Evolutionary conservation across 2,113 vertebrate genomes (phyloP).

Genomic region (Pimephales promelas): DNA sequence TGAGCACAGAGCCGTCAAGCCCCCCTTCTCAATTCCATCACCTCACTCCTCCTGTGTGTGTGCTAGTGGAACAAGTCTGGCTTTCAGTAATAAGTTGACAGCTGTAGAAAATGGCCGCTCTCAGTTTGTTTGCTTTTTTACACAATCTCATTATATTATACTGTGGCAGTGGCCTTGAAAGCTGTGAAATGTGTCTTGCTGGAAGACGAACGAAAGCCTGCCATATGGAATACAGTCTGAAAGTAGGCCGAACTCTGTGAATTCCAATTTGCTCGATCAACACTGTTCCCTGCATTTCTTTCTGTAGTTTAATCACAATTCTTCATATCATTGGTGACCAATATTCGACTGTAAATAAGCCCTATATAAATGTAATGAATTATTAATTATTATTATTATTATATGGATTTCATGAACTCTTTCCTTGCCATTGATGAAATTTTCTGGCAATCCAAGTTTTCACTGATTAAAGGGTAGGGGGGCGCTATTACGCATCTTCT

Average conservation of each 20-base stretch:
- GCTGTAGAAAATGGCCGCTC: conserved; percentile 81
- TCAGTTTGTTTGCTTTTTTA: conserved; percentile 70
- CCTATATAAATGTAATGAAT: too few species aligned
- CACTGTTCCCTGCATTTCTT: background rate
- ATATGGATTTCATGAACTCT: background rate
- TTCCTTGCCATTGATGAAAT: too few species aligned
- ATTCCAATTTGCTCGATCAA: conserved; percentile 20
- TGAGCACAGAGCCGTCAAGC: conserved; percentile 50
- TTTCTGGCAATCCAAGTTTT: too few species aligned
- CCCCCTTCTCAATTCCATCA: conserved; percentile 48
- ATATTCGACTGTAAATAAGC: background rate
- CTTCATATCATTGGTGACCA: background rate
- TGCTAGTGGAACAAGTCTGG: conserved; percentile 63
- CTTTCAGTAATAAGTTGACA: conserved; percentile 77
- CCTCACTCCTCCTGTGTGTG: conserved; percentile 58
- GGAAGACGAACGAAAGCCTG: conserved; percentile 42
- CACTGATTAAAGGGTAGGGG: too few species aligned
- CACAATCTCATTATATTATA: conserved; percentile 75
- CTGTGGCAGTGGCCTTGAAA: conserved; percentile 66
- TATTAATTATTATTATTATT: too few species aligned
- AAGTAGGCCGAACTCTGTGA: conserved; percentile 32
- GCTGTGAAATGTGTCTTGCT: conserved; percentile 53
- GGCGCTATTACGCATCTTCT: too few species aligned
- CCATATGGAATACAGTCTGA: conserved; percentile 44
- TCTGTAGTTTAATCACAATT: background rate